Percentiles rank a stretch among this genome's conserved stretches.
phyloP scores from a whole-genome alignment of 2,888 invertebrate genomes.

The Cylindroiulus punctatus region DNA sequence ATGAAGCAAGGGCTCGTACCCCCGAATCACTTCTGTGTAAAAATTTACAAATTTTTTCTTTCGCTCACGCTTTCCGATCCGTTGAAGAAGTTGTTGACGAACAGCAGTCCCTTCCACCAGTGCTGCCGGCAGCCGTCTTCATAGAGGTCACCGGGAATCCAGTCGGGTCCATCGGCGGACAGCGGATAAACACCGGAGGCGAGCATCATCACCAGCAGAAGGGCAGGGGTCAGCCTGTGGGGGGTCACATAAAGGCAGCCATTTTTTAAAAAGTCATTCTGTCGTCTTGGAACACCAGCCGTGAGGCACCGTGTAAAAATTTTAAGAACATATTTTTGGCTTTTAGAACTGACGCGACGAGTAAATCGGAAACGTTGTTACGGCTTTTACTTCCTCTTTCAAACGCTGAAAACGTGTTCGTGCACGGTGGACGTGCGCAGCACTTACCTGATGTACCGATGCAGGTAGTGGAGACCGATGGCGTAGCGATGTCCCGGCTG shows the following conservation, averaged over 20 bases:
- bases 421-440: too few species aligned
- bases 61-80: constrained; percentile 44
- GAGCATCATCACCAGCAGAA: constrained; percentile 35
- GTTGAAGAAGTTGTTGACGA: constrained; percentile 54
- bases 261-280: background rate
- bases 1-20: too few species aligned
- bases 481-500: background rate
- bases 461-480: background rate
- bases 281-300: too few species aligned
- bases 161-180: constrained; percentile 47
- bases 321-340: too few species aligned
- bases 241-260: background rate
- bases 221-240: constrained; percentile 48
- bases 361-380: too few species aligned
- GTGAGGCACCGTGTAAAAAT: too few species aligned
- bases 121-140: constrained; percentile 48
- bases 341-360: too few species aligned
- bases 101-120: constrained; percentile 54
- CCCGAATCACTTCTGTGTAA: too few species aligned
- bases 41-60: too few species aligned
- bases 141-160: constrained; percentile 37
- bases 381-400: too few species aligned
- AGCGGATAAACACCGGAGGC: constrained; percentile 48
- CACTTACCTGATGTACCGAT: constrained; percentile 9
- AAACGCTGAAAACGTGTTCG: too few species aligned